Evolutionary conservation across 2,797 vertebrate species (phyloP).

Genomic region (Oryzias sinensis): DNA sequence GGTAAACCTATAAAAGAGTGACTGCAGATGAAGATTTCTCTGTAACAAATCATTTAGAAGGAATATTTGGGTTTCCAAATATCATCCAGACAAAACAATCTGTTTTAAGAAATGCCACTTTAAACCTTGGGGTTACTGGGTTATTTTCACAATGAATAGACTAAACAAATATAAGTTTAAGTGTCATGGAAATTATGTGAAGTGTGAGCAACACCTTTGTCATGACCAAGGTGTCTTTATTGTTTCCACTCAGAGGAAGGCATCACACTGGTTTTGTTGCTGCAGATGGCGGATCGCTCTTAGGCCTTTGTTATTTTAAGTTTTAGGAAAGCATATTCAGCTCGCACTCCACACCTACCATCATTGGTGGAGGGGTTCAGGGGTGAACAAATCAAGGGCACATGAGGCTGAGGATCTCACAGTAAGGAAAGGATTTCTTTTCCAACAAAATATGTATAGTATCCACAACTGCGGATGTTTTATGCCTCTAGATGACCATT

Average conservation of each 20-base stretch:
- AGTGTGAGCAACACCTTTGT: background rate
- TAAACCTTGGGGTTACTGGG: background rate
- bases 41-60: background rate
- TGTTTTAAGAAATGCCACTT: conserved; percentile 1
- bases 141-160: background rate
- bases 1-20: background rate
- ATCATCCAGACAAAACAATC: conserved; percentile 12
- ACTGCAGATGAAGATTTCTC: background rate
- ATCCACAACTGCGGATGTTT: no score
- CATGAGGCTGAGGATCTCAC: conserved; percentile 25
- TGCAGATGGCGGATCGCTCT: conserved; percentile 55
- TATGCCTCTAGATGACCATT: no score
- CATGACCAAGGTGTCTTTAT: conserved; percentile 1
- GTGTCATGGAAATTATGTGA: background rate
- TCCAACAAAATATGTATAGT: no score
- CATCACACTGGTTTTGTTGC: conserved; percentile 50
- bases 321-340: conserved; percentile 74
- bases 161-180: conserved; percentile 3
- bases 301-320: conserved; percentile 51
- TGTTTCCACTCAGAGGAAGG: background rate
- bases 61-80: conserved; percentile 9
- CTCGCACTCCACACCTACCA: conserved; percentile 82
- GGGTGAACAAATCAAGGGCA: conserved; percentile 28
- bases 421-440: conserved; percentile 32
- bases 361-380: conserved; percentile 10